Evolutionary conservation across 2,113 vertebrate genomes (phyloP).

Genomic region (Nyctibius bracteatus): DNA sequence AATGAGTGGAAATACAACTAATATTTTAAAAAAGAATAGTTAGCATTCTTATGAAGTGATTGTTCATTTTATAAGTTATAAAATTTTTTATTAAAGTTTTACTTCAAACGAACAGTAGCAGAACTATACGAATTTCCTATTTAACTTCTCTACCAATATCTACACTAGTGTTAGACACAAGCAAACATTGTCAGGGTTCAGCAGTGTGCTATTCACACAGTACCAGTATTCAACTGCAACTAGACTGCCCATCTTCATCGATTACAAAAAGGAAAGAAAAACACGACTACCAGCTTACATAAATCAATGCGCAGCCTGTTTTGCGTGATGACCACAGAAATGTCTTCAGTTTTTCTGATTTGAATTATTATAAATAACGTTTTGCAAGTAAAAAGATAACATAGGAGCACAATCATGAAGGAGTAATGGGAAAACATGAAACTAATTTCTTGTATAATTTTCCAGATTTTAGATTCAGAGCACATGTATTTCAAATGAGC

Average conservation of each 20-base stretch:
- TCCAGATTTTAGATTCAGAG: constrained; percentile 59
- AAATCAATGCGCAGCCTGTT: background rate
- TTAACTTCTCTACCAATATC: background rate
- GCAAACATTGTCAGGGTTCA: background rate
- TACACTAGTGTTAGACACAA: background rate
- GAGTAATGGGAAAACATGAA: constrained; percentile 13
- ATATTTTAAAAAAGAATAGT: background rate
- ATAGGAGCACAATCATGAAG: constrained; percentile 2
- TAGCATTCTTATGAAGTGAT: background rate
- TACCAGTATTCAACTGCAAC: background rate
- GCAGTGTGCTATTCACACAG: background rate
- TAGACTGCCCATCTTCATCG: background rate
- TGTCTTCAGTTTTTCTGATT: background rate
- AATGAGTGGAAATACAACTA: background rate
- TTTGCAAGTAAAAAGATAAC: constrained; percentile 16
- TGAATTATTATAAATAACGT: background rate
- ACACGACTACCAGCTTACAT: background rate
- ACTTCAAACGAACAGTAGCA: background rate
- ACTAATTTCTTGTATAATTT: constrained; percentile 51
- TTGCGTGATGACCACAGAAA: background rate
- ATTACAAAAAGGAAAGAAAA: constrained; percentile 29
- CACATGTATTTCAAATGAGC: constrained; percentile 62
- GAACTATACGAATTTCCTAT: background rate
- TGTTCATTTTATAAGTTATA: background rate
- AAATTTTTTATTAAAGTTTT: background rate